Evolutionary conservation across 2,797 vertebrate species (phyloP).

Genomic region (Macroramphosus scolopax): DNA sequence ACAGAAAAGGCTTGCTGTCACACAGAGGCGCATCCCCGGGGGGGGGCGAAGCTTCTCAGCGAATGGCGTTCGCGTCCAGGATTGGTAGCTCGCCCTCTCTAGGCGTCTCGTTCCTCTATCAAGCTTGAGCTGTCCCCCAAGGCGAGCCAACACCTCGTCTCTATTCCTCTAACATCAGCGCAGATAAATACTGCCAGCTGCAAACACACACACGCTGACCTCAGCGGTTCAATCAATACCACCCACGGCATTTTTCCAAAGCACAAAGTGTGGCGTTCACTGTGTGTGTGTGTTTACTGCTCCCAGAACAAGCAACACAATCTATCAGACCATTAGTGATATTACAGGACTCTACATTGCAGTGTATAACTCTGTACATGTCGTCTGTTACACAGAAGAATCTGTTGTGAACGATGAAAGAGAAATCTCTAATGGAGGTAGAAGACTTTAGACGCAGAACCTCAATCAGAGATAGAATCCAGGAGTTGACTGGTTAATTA

Average conservation of each 20-base stretch:
- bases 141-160: conserved; percentile 52
- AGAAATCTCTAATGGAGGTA: too few species aligned
- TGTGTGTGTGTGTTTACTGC: conserved; percentile 9
- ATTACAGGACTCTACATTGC: conserved; percentile 16
- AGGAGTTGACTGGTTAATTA: neutral
- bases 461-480: too few species aligned
- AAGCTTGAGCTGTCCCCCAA: conserved; percentile 33
- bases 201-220: conserved; percentile 32
- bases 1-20: too few species aligned
- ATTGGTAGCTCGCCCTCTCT: conserved; percentile 27
- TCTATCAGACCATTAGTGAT: conserved; percentile 39
- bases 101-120: conserved; percentile 41
- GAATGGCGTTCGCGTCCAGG: conserved; percentile 58
- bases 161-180: conserved; percentile 45
- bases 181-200: conserved; percentile 46
- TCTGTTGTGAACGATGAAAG: conserved; percentile 1
- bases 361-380: neutral
- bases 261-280: conserved; percentile 6
- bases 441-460: too few species aligned
- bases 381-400: conserved; percentile 21
- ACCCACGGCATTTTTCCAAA: conserved; percentile 48
- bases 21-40: conserved; percentile 23
- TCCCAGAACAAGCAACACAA: conserved; percentile 35
- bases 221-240: conserved; percentile 53
- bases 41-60: conserved; percentile 35